Evolutionary conservation across 2,797 vertebrate species (phyloP).

Genomic region (Darevskia mixta): DNA sequence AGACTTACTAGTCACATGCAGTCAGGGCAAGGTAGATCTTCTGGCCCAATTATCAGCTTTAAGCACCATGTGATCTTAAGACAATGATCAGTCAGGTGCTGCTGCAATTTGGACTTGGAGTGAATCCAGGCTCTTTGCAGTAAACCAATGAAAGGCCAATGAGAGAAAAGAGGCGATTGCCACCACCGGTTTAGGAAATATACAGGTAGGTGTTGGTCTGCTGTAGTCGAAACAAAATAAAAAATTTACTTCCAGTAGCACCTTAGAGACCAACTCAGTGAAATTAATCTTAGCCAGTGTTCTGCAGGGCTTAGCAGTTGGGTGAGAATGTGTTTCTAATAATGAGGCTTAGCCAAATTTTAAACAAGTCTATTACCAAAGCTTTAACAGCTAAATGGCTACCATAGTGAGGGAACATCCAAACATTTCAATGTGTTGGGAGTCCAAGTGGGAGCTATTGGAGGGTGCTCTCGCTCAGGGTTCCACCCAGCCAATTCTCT

Average conservation of each 20-base stretch:
- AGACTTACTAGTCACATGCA: background rate
- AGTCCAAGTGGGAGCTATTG: background rate
- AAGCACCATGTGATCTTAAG: background rate
- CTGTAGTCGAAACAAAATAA: too few species aligned
- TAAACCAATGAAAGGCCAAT: too few species aligned
- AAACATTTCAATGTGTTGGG: background rate
- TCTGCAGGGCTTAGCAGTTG: background rate
- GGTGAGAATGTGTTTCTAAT: too few species aligned
- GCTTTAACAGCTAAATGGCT: background rate
- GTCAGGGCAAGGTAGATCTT: background rate
- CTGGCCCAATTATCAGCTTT: background rate
- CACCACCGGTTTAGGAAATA: background rate
- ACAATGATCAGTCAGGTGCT: constrained; percentile 1
- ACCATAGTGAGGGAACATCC: background rate
- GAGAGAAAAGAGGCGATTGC: background rate
- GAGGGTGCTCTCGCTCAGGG: background rate
- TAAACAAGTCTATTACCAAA: background rate
- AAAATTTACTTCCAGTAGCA: too few species aligned
- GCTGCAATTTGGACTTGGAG: background rate
- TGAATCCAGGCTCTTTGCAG: background rate
- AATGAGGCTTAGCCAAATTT: background rate
- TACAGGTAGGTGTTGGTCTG: too few species aligned
- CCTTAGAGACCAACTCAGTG: too few species aligned
- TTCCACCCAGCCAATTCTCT: too few species aligned
- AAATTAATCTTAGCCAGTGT: background rate